Base-by-base conservation (phyloP, 1,140 invertebrate species). In the Cotesia vestalis region DNA sequence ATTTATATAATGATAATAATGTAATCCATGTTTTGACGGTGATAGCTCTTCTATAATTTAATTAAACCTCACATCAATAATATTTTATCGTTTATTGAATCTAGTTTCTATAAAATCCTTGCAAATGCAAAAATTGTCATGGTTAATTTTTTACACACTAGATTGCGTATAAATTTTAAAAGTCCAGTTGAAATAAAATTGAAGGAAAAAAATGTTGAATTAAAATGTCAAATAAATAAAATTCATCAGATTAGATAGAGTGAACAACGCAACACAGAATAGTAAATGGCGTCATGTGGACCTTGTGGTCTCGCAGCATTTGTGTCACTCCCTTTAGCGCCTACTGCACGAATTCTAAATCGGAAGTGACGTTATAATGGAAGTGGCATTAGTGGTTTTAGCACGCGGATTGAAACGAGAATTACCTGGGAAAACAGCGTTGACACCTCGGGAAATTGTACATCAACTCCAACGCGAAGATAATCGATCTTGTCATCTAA, bases 291-390 rank as follows among this genome's bases (percentile, higher is more conserved):
- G 34, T 17, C n/a, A 61, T 46, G 53, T 46, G 57, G 36, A 61
- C 40, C 27, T 35, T 36, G 60, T 36, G 60, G 60, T 62, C 36
- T 17, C 52, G 68, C 14, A 17, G 36, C 64, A 71, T 60, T 71
- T 57, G 61, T 34, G 34, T 61, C 57, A 36, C 12, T n/a, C 66
- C 51, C 17, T n/a, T 9, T 40, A 40, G 6, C 35, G 6, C 38
- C n/a, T 4, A 46, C 2, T 52, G 5, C 51, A 67, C 17, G 63
- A 71, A 78, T 78, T 79, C 75, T 77, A 83, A 82, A 83, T 82
- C 80, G 81, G 80, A 83, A 82, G 80, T 81, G 81, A 82, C 79
- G 73, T 83, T 82, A 81, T 82, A 82, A 83, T 82, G 81, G 81
- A 83, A 79, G 73, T 74, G 76, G 79, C 78, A 81, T 81, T 83